These are phyloP conservation scores for Phoenicopterus ruber DNA, from an alignment of 2,113 vertebrate genomes.

Conservation along the genomic window DNA sequence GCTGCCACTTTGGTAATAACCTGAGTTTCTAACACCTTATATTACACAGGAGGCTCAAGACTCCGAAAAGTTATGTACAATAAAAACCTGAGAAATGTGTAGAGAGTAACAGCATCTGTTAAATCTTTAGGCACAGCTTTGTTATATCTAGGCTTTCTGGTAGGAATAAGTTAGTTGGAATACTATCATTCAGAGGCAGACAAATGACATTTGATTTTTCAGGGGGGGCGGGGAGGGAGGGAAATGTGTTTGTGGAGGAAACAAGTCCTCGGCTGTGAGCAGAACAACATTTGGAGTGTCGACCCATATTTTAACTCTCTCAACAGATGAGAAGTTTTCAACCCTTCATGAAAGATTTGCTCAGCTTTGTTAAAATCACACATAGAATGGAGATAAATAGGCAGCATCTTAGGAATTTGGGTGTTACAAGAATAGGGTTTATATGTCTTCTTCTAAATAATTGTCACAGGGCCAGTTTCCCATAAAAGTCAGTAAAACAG, in stretches of 20 bases:
- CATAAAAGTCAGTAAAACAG: neutral
- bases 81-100: constrained; percentile 31
- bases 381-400: neutral
- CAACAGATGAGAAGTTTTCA: neutral
- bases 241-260: neutral
- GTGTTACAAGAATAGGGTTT: neutral
- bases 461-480: neutral
- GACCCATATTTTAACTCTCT: neutral
- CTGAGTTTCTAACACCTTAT: constrained; percentile 43
- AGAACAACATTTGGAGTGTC: neutral
- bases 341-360: neutral
- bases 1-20: constrained; percentile 60
- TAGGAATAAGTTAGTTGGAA: neutral
- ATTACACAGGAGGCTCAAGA: constrained; percentile 52
- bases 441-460: neutral
- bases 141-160: neutral
- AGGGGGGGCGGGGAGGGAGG: too few relatives aligned
- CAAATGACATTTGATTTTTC: neutral
- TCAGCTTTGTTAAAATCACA: neutral
- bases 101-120: neutral
- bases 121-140: neutral
- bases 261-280: neutral
- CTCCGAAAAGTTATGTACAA: constrained; percentile 48
- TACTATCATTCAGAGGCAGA: neutral
- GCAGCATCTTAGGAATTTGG: neutral